These are phyloP conservation scores for Drosophila demipolita DNA, from an alignment of 2,888 invertebrate species.

Conservation along the genomic window DNA sequence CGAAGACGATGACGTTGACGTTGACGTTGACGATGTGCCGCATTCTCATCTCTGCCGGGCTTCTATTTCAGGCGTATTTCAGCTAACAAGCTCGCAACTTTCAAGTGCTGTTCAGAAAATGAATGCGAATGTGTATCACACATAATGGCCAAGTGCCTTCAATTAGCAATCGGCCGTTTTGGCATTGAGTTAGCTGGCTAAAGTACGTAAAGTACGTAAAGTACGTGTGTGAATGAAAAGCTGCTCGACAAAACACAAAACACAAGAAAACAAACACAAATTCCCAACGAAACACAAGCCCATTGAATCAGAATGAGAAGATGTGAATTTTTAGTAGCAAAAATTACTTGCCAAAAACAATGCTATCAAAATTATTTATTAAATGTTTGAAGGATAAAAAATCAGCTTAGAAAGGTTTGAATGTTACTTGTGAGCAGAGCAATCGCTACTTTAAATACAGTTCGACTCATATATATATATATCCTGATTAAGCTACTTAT, in stretches of 20 bases:
- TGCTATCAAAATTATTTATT: no score
- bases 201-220: slow-evolving; percentile 18
- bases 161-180: slow-evolving; percentile 67
- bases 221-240: slow-evolving; percentile 35
- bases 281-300: not conserved
- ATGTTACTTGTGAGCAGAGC: not conserved
- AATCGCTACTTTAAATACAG: not conserved
- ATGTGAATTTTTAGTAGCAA: not conserved
- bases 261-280: not conserved
- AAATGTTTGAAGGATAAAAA: no score
- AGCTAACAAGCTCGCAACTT: slow-evolving; percentile 65
- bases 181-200: slow-evolving; percentile 40
- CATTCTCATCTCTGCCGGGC: slow-evolving; percentile 11
- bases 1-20: not conserved
- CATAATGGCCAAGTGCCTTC: slow-evolving; percentile 79
- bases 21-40: slow-evolving; percentile 23
- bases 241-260: not conserved
- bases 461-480: not conserved
- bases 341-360: not conserved
- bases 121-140: slow-evolving; percentile 54
- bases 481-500: no score
- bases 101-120: slow-evolving; percentile 61
- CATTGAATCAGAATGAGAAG: slow-evolving; percentile 3
- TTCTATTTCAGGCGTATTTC: slow-evolving; percentile 43
- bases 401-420: no score